Conservation (phyloP, 1,140 invertebrate genomes). For the Brachionus rubens region DNA sequence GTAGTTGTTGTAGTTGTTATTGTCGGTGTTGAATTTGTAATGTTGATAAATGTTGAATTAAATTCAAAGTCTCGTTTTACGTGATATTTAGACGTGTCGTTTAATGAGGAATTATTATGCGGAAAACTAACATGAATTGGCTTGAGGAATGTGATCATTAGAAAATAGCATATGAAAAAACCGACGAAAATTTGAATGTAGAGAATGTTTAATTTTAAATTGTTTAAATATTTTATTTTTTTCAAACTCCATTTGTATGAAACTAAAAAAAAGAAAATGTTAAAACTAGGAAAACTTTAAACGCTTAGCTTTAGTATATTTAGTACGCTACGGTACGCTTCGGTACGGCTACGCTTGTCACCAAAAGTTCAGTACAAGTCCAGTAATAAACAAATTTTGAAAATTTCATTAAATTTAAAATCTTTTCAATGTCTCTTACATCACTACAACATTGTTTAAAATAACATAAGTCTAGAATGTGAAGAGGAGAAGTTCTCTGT, state of each 20-base stretch:
- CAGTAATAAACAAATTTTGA: too few relatives aligned
- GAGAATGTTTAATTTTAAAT: constrained; percentile 4
- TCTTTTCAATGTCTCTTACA: too few relatives aligned
- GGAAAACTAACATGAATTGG: not conserved
- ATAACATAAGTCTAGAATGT: too few relatives aligned
- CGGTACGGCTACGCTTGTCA: too few relatives aligned
- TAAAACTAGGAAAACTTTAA: too few relatives aligned
- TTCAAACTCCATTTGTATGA: constrained; percentile 32
- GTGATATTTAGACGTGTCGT: not conserved
- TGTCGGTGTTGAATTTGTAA: not conserved
- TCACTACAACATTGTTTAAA: too few relatives aligned
- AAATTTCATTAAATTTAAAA: too few relatives aligned
- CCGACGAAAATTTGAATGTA: constrained; percentile 25
- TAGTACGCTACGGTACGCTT: too few relatives aligned
- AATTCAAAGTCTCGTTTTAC: not conserved
- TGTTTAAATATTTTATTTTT: constrained; percentile 19
- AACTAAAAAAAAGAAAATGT: not conserved
- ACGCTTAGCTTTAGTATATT: too few relatives aligned
- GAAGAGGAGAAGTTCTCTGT: too few relatives aligned
- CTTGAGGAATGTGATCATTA: not conserved
- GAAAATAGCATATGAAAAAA: constrained; percentile 17
- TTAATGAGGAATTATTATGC: not conserved
- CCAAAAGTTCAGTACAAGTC: too few relatives aligned
- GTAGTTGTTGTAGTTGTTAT: not conserved
- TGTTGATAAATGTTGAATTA: not conserved